phyloP scores from a whole-genome alignment of 2,888 invertebrate genomes.

The Agrotis clavis region DNA sequence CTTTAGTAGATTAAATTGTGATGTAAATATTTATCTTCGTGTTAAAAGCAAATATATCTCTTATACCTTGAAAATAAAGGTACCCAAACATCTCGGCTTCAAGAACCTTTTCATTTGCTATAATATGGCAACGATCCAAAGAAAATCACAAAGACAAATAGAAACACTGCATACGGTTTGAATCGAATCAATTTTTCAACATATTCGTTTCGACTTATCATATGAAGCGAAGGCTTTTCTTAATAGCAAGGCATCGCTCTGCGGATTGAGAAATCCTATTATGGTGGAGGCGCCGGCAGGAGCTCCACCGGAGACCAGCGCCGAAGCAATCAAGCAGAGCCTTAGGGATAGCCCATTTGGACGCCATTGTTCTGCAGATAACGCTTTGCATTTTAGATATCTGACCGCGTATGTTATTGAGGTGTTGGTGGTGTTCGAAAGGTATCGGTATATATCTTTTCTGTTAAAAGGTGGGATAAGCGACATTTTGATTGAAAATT shows the following conservation, averaged over 20 bases:
- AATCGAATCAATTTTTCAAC: constrained; percentile 57
- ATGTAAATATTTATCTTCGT: constrained; percentile 26
- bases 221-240: constrained; percentile 67
- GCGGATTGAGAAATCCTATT: constrained; percentile 77
- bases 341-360: constrained; percentile 77
- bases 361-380: constrained; percentile 72
- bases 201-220: constrained; percentile 68
- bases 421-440: constrained; percentile 7
- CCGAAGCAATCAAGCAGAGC: constrained; percentile 73
- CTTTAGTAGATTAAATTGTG: constrained; percentile 18
- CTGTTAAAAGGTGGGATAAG: too few relatives aligned
- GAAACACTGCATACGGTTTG: neutral
- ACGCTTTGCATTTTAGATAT: constrained; percentile 59
- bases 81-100: too few relatives aligned
- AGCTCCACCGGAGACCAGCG: constrained; percentile 47
- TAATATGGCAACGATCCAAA: constrained; percentile 19
- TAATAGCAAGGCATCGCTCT: constrained; percentile 63
- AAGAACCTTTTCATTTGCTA: too few relatives aligned
- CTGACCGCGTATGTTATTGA: constrained; percentile 25
- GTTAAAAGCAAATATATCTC: constrained; percentile 19
- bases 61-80: neutral
- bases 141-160: constrained; percentile 3
- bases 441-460: neutral
- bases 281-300: constrained; percentile 54
- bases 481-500: too few relatives aligned